These are phyloP conservation scores for Acrocyrtus sp. DNA, from an alignment of 2,888 invertebrate genomes.

Conservation along the genomic window DNA sequence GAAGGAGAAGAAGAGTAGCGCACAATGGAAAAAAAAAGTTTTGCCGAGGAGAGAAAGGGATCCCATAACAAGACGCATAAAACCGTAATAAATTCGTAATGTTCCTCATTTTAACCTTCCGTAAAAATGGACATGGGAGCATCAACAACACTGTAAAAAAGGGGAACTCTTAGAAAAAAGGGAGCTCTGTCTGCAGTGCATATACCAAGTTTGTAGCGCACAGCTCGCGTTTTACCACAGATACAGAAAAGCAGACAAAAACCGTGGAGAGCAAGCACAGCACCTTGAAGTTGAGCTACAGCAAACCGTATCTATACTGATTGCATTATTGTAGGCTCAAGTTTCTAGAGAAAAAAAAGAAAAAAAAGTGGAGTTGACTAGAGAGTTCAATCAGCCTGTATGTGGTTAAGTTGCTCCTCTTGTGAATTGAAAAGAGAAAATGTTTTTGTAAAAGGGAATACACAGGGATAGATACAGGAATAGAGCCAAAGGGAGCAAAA, in stretches of 20 bases:
- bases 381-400: neutral
- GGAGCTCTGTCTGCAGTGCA: too few relatives aligned
- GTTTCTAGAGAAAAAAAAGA: neutral
- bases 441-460: neutral
- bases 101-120: constrained; percentile 53
- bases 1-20: neutral
- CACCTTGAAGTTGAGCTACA: neutral
- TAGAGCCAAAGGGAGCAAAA: neutral
- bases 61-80: constrained; percentile 51
- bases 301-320: neutral
- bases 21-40: constrained; percentile 21
- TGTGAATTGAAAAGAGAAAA: neutral
- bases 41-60: constrained; percentile 29
- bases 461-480: too few relatives aligned
- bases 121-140: constrained; percentile 47
- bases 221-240: too few relatives aligned
- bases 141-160: constrained; percentile 20
- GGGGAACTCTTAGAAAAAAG: neutral
- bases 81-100: constrained; percentile 57
- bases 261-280: neutral
- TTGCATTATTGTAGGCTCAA: too few relatives aligned
- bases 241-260: neutral
- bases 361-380: neutral
- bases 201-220: too few relatives aligned
- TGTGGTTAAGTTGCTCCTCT: neutral